Base-by-base conservation (phyloP, 2,888 invertebrate species). In the Arge pagana region DNA sequence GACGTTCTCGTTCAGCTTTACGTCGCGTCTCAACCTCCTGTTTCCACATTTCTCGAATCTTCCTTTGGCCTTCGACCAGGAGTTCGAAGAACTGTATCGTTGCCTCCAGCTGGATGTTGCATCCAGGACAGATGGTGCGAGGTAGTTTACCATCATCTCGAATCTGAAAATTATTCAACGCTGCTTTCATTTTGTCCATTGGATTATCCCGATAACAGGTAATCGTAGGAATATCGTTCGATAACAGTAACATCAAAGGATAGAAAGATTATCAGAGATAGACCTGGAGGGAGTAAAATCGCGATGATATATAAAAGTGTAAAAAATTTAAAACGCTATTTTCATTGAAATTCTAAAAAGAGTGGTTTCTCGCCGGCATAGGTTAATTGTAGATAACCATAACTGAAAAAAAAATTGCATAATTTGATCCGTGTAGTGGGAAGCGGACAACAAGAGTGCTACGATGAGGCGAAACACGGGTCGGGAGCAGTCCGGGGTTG, bases 51-150 rank as follows among this genome's bases (percentile, higher is more conserved):
- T 78, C 76, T 31, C 81, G 74, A 53, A 84, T 74, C 62, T 80
- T 82, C 63, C 80, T 81, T 75, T 90, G 90, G 1, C 90, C 90
- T 65, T 82, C 82, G 48, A 85, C 79, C 58, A 90, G 83, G 13
- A 89, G 76, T 61, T 87, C 85, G 63, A 90, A 82, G 73, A 90
- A 90, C 64, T 86, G 84, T 50, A 85, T 84, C 16, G 88, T 87
- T 35, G 88, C 84, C 71, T 89, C 87, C 61, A 90, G 69, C 70
- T 89, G 88, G 52, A 89, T 85, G 55, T 86, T 86, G 66, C 90
- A 90, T 31, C 87, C 87, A 6, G 87, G 87, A 67, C 90, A 90
- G 61, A 90, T 86, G 15, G 85, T 85, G 48, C 84, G 81, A 2
- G 89, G 89, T 58, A 85, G 79, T 66, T 83, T 83, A 1, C 85